These are phyloP conservation scores for Oenanthe oenanthe DNA, from an alignment of 2,113 vertebrate genomes.

Conservation along the genomic window DNA sequence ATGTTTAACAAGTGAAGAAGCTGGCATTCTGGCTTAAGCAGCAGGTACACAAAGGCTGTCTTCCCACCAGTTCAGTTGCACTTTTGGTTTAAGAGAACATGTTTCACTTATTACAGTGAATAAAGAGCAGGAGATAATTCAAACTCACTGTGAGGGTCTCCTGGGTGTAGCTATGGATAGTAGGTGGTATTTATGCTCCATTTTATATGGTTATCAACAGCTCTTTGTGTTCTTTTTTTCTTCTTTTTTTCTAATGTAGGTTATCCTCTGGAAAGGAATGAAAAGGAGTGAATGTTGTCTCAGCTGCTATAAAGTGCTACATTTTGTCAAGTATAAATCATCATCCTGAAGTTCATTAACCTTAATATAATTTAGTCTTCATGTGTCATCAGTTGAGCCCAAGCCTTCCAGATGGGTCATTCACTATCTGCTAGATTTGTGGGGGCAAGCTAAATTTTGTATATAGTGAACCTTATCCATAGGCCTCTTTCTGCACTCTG, in stretches of 20 bases:
- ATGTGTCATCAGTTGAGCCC: constrained; percentile 10
- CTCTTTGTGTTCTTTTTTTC: background rate
- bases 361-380: constrained; percentile 16
- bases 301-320: constrained; percentile 22
- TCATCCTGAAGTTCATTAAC: constrained; percentile 47
- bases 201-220: constrained; percentile 56
- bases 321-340: constrained; percentile 27
- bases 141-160: background rate
- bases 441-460: constrained; percentile 1
- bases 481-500: background rate
- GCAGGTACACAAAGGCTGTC: background rate
- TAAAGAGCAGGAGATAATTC: background rate
- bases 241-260: background rate
- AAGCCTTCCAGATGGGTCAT: constrained; percentile 24
- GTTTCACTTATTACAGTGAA: background rate
- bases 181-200: constrained; percentile 4
- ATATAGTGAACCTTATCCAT: background rate
- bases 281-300: constrained; percentile 14
- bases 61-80: background rate
- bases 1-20: background rate
- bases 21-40: background rate
- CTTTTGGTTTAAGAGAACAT: background rate
- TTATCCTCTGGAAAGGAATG: constrained; percentile 35
- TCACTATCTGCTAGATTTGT: background rate
- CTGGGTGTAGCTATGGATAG: background rate